Evolutionary conservation across 2,797 vertebrate species (phyloP), one percentile per base, ranked within the genome.

Genomic region (Myiothlypis chrysogaster): DNA sequence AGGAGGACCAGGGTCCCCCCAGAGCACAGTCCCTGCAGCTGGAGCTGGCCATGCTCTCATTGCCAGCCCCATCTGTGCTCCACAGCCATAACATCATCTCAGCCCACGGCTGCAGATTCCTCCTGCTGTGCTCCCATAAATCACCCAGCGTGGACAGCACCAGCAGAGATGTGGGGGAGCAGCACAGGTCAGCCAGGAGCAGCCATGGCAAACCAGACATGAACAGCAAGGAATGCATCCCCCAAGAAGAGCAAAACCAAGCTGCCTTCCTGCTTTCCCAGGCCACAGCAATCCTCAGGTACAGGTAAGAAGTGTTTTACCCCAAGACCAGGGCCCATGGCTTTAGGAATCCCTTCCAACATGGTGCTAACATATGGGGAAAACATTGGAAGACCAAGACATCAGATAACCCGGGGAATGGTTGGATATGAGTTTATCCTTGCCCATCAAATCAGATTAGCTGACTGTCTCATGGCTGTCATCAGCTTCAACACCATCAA

Each of bases 71-170:
- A 37, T 56, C 75, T 83, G 83, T 46, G 81, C 70, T 93, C 83
- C 88, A 50, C 81, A 97, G 95, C 93, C 91, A 90, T 96, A 76
- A 96, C 81, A 63, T 97, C 95, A 97, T 93, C 86, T 10, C 94
- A 90, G 93, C 89, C 94, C 95, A 90, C 43, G 17, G 84, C 93
- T 30, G 30, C 86, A 72, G 84, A 89, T 71, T 82, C 55, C 14
- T 12, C 16, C 32, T 20, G 6, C 1, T 32, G 73, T 50, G 56
- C 35, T 82, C 65, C 89, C 79, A 21, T 47, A 21, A 75, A 95
- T 87, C 65, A 83, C 43, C 15, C 80, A 0, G 1, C 2, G 6
- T 3, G 12, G 47, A 75, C 73, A 68, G 44, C 57, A 37, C 60
- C 47, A 57, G 87, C 35, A 60, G 88, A 79, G 79, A 72, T 35